Evolutionary conservation across 2,113 vertebrate species (phyloP).

Genomic region (Limanda limanda): DNA sequence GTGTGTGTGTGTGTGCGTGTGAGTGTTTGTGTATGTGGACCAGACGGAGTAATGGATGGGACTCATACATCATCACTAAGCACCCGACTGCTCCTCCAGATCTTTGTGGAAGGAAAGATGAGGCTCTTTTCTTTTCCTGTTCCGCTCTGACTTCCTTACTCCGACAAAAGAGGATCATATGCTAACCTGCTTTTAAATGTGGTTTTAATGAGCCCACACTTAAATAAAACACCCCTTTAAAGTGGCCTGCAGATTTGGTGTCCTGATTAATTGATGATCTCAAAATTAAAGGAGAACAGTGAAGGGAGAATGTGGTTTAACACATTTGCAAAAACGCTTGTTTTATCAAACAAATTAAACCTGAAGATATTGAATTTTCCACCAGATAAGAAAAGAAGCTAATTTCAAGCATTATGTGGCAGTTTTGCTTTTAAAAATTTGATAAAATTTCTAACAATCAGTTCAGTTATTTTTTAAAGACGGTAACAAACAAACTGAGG

Average conservation of each 20-base stretch:
- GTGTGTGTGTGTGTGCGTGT: conserved; percentile 21
- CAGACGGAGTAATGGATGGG: conserved; percentile 56
- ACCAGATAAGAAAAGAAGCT: no score
- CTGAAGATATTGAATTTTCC: no score
- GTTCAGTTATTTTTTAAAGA: no score
- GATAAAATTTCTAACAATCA: no score
- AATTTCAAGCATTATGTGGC: no score
- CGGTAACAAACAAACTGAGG: no score
- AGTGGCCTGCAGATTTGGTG: background rate
- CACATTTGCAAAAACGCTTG: no score
- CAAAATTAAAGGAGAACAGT: background rate
- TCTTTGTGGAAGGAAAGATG: conserved; percentile 7
- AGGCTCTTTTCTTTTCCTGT: conserved; percentile 17
- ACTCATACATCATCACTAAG: conserved; percentile 65
- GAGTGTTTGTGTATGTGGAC: conserved; percentile 42
- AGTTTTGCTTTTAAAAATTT: no score
- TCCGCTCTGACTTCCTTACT: conserved; percentile 18
- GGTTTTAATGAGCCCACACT: background rate
- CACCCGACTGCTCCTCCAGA: conserved; percentile 36
- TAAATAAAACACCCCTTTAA: background rate
- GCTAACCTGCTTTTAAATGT: no score
- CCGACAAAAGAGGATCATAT: no score
- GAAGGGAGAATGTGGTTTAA: background rate
- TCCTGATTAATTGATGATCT: background rate
- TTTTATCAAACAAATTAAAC: no score